phyloP scores from a whole-genome alignment of 2,888 invertebrate species.

The Metallyticus violacea region DNA sequence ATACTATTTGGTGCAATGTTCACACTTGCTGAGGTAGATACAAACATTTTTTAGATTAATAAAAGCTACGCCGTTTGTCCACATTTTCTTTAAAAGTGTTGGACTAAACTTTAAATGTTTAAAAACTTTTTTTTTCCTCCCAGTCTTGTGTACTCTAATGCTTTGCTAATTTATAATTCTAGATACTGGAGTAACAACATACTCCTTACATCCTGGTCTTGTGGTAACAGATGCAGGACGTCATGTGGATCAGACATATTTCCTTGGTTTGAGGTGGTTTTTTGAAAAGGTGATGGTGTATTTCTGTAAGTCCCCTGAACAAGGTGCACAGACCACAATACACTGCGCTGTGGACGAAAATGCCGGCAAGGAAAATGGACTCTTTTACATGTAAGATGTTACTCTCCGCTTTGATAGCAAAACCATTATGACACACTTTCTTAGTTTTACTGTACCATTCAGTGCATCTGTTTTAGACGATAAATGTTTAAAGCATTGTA shows the following conservation, averaged over 20 bases:
- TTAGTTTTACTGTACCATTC: too few relatives aligned
- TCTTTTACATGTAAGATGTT: slow-evolving; percentile 45
- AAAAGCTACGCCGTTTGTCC: too few relatives aligned
- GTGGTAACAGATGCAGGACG: slow-evolving; percentile 63
- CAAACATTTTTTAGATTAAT: too few relatives aligned
- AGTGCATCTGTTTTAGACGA: too few relatives aligned
- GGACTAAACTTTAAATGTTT: too few relatives aligned
- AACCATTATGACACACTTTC: not conserved
- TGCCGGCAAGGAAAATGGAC: slow-evolving; percentile 47
- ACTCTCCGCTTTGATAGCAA: too few relatives aligned
- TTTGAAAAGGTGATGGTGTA: slow-evolving; percentile 39
- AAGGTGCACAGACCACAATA: slow-evolving; percentile 50
- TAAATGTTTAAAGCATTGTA: too few relatives aligned
- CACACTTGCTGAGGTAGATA: too few relatives aligned
- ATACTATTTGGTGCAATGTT: too few relatives aligned
- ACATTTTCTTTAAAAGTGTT: too few relatives aligned
- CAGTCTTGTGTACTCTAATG: too few relatives aligned
- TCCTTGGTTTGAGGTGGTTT: slow-evolving; percentile 50
- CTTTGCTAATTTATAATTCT: not conserved
- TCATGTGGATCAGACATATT: slow-evolving; percentile 52
- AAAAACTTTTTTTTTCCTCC: too few relatives aligned
- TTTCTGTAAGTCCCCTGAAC: slow-evolving; percentile 39
- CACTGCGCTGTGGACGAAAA: slow-evolving; percentile 47
- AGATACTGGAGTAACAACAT: slow-evolving; percentile 29
- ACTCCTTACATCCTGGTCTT: slow-evolving; percentile 30